Base-by-base conservation (phyloP, 2,797 vertebrate species). In the Rhynchonycteris naso region DNA sequence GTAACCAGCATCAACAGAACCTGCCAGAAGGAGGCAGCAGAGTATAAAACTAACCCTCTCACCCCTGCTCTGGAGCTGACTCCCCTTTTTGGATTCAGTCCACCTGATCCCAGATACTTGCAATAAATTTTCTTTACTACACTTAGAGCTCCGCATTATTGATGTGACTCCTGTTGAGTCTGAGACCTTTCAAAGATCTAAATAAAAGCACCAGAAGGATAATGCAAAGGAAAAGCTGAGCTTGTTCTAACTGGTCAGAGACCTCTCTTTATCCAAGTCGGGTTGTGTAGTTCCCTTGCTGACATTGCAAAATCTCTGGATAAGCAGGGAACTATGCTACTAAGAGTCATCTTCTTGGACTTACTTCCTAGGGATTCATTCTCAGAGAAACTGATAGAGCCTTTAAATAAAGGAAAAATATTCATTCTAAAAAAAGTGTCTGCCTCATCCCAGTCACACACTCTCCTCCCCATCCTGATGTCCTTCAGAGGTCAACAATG, bases 331-430 rank as follows among this genome's bases (percentile, higher is more conserved):
- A 63, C 93, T 76, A 69, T 8, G 84, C 52, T 33, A 28, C 63
- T 50, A 65, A 9, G 78, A 78, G 93, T 63, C n/a, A 18, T 75
- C 82, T 66, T 78, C 94, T 72, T 28, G 43, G 63, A 75, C 84
- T 94, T 63, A 50, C 4, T 84, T 54, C 84, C 81, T 47, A 65
- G 35, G 59, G 82, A 82, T 88, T 78, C 92, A 74, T 43, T 95
- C 72, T 78, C 86, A 28, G 63, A 68, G 78, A 92, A 96, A 94
- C 33, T 2, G 7, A 87, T 15, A 81, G 10, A 72, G 58, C 43
- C 90, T 30, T 54, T 54, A 74, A 71, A 85, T 5, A 68, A 83
- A 50, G 33, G 50, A 10, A 26, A 54, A 78, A 16, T 38, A 71
- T 92, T 50, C 2, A 4, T 81, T 85, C 80, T 82, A 22, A 83